Evolutionary conservation across 2,113 vertebrate genomes (phyloP), one percentile per base, ranked within the genome.

Genomic region (Misgurnus mizolepis): DNA sequence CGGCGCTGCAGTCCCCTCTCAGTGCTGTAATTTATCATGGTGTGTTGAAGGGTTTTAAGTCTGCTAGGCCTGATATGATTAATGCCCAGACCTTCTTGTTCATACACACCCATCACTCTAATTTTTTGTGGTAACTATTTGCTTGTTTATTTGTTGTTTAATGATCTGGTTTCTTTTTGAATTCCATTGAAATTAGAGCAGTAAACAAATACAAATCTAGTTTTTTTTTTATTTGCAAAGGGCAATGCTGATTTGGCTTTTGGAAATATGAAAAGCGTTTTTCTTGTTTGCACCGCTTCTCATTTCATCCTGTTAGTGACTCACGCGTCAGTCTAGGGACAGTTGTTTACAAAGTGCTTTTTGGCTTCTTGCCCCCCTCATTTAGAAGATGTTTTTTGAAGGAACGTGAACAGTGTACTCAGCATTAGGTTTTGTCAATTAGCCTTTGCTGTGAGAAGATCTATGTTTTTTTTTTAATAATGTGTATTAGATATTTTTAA

Each of bases 11-110:
- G 73, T 80, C 67, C 70, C 17, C 67, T 41, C 66, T 61, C 80
- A 56, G 41, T 40, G 53, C 71, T 84, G 84, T 84, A 85, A 87
- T 87, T 82, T 74, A 87, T 85, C 84, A 85, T 81, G 84, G 68
- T 84, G 85, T 87, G 74, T 81, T 84, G 82, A 82, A 68, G 78
- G 82, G 80, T 80, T 80, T 84, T 85, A 69, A 85, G 73, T 80
- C 80, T 67, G 69, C 80, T 82, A 79, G 77, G 77, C 15, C 73
- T 83, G 56, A 78, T 71, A 84, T 87, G 86, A 87, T 87, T 86
- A 87, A 86, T 85, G 80, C 64, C n/a, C 78, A 82, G 71, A 83
- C 66, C 79, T 81, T 70, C 79, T 68, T 71, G 50, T 74, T 84
- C 81, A 83, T 86, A 77, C 79, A 62, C 75, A 34, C 50, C 80